phyloP scores from a whole-genome alignment of 2,797 vertebrate genomes.

The Acipenser transmontanus region DNA sequence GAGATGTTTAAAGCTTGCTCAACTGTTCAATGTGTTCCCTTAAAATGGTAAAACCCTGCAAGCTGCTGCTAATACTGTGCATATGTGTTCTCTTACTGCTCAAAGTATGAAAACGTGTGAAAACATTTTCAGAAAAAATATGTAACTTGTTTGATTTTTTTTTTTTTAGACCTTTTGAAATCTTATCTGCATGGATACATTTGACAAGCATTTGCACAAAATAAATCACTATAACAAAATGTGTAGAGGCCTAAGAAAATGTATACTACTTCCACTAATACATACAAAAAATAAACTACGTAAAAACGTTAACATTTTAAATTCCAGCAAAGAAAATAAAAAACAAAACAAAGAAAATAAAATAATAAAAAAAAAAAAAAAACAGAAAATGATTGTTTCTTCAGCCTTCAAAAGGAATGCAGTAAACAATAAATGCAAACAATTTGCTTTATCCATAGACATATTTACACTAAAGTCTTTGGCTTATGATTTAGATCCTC shows the following conservation, averaged over 20 bases:
- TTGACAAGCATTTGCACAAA: conserved; percentile 76
- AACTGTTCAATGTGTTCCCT: conserved; percentile 26
- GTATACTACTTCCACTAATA: conserved; percentile 75
- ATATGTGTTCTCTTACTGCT: conserved; percentile 21
- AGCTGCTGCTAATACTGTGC: conserved; percentile 40
- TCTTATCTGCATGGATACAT: conserved; percentile 54
- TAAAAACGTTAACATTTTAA: conserved; percentile 73
- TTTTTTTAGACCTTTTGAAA: conserved; percentile 46
- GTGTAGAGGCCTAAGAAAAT: conserved; percentile 63
- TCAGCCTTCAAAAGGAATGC: conserved; percentile 86
- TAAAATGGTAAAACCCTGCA: conserved; percentile 38
- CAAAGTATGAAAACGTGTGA: conserved; percentile 41
- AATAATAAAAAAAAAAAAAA: too few species aligned
- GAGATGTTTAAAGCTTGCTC: conserved; percentile 5
- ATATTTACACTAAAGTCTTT: conserved; percentile 99
- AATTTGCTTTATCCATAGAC: conserved; percentile 95
- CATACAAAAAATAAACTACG: conserved; percentile 82
- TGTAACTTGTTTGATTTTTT: conserved; percentile 48
- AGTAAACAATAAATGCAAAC: conserved; percentile 99
- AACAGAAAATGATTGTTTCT: conserved; percentile 76
- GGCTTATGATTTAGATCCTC: conserved; percentile 93
- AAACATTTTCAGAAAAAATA: conserved; percentile 53
- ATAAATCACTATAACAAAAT: conserved; percentile 71
- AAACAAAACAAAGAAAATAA: conserved; percentile 52
- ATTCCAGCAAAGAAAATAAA: conserved; percentile 58